Percentiles rank a stretch among this genome's conserved stretches.
phyloP scores from a whole-genome alignment of 2,888 invertebrate genomes.

The Platypus cylindrus region DNA sequence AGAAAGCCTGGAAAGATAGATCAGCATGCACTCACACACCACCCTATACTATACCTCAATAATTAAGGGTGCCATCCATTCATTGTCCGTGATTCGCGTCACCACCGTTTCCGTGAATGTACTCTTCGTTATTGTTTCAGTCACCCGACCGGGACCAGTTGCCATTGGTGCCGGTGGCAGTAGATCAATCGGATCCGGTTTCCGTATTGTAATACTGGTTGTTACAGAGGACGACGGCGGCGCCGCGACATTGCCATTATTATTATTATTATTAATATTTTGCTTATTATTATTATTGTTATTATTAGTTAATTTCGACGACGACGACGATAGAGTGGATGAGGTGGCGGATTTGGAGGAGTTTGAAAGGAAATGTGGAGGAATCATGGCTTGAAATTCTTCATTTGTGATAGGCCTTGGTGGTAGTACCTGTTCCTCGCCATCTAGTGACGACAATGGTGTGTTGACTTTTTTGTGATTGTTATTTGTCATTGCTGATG shows the following conservation, averaged over 20 bases:
- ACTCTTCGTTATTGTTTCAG: constrained; percentile 91
- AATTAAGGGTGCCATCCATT: constrained; percentile 71
- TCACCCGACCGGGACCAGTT: constrained; percentile 72
- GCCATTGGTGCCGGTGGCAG: constrained; percentile 73
- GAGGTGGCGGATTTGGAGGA: constrained; percentile 8
- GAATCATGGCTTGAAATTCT: constrained; percentile 92
- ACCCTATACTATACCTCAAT: constrained; percentile 61
- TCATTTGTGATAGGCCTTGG: constrained; percentile 83
- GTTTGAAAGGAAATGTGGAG: constrained; percentile 67
- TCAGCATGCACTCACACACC: too few species aligned
- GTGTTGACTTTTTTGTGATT: constrained; percentile 34
- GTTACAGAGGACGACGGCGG: too few species aligned
- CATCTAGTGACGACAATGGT: constrained; percentile 40
- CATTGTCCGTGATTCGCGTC: constrained; percentile 87
- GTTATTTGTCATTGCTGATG: constrained; percentile 12
- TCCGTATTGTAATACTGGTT: constrained; percentile 78
- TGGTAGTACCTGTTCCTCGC: constrained; percentile 39
- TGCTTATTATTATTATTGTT: too few species aligned
- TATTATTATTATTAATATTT: too few species aligned
- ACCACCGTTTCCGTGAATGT: constrained; percentile 92
- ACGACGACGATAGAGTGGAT: too few species aligned
- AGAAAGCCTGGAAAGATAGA: too few species aligned
- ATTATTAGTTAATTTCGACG: too few species aligned
- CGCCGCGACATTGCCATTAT: constrained; percentile 37
- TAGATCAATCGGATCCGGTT: constrained; percentile 41